These are phyloP conservation scores for Drosophila baimaii DNA, from an alignment of 1,140 invertebrate species.

Conservation along the genomic window DNA sequence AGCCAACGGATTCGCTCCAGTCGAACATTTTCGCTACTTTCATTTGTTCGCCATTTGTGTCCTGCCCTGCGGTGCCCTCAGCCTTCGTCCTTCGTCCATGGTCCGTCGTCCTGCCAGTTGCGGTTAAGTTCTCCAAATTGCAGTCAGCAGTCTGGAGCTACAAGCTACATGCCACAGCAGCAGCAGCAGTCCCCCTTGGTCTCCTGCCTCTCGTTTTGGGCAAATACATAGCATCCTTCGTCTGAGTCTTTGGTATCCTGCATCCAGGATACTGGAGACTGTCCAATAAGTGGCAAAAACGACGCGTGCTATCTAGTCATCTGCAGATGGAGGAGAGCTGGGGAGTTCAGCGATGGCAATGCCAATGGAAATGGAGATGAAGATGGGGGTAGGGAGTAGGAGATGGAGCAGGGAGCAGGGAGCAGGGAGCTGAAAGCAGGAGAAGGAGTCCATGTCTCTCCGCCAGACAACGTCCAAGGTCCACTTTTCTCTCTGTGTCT, in stretches of 20 bases:
- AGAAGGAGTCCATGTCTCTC: conserved; percentile 15
- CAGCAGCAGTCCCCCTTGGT: too few relatives aligned
- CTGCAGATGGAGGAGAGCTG: conserved; percentile 35
- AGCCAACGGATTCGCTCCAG: conserved; percentile 37
- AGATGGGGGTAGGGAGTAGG: conserved; percentile 5
- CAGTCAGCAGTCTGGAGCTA: conserved; percentile 70
- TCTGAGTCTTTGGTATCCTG: conserved; percentile 17
- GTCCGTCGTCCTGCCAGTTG: conserved; percentile 47
- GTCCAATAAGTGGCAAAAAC: conserved; percentile 78
- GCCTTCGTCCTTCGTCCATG: not conserved
- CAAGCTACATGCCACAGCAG: conserved; percentile 19
- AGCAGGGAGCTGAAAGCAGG: too few relatives aligned
- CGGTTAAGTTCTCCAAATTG: conserved; percentile 82
- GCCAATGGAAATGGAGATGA: conserved; percentile 10
- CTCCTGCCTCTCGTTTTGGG: conserved; percentile 15
- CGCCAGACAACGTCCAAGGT: conserved; percentile 61
- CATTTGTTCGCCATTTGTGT: conserved; percentile 80
- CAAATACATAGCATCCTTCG: conserved; percentile 39
- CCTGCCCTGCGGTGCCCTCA: conserved; percentile 66
- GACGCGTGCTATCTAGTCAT: conserved; percentile 71
- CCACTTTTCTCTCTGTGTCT: conserved; percentile 52
- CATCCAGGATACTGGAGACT: conserved; percentile 51
- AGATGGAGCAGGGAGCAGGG: not conserved
- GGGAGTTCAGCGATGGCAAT: conserved; percentile 17
- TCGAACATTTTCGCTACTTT: conserved; percentile 77